Conservation (phyloP, 1,140 invertebrate genomes). For the Thaumatotibia leucotreta region DNA sequence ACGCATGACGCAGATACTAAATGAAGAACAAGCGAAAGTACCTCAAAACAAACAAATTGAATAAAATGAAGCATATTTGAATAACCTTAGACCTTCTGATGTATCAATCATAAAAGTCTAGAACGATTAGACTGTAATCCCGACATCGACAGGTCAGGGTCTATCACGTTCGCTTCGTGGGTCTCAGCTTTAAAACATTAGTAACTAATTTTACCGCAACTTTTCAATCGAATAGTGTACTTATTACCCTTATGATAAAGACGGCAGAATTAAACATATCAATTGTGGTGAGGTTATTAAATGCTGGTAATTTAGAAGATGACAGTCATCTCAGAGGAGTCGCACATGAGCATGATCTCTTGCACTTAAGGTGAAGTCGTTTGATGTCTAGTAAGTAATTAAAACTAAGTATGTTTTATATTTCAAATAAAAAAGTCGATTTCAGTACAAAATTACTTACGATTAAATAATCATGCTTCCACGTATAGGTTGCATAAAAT, state of each 20-base stretch:
- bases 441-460: no score
- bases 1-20: no score
- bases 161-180: neutral
- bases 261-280: no score
- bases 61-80: neutral
- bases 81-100: neutral
- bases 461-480: no score
- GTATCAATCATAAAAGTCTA: constrained; percentile 1
- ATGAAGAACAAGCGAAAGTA: no score
- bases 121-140: neutral
- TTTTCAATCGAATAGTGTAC: no score
- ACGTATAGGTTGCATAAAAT: neutral
- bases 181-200: neutral
- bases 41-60: neutral
- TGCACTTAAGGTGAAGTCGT: no score
- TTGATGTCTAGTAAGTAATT: no score
- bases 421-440: no score
- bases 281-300: neutral
- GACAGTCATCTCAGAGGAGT: neutral
- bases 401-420: no score
- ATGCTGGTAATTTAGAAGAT: neutral
- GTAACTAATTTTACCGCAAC: no score
- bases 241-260: no score
- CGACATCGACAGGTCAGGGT: neutral
- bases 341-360: neutral